phyloP scores from a whole-genome alignment of 2,888 invertebrate species.

The Erebia aethiops region DNA sequence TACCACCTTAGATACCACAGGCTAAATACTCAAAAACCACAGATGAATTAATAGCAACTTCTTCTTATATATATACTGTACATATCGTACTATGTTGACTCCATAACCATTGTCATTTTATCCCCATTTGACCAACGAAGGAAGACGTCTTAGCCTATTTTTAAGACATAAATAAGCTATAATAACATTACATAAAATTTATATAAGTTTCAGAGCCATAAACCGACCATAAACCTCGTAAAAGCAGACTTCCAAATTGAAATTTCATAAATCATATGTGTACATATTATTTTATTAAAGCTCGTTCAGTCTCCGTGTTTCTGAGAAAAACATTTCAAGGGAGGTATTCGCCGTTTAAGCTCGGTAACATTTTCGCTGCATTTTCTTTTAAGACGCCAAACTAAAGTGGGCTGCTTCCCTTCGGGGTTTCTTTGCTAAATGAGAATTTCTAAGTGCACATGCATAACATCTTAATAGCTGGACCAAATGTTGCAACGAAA shows the following conservation, averaged over 20 bases:
- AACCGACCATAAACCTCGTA: constrained; percentile 1
- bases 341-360: constrained; percentile 29
- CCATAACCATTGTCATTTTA: too few species aligned
- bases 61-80: too few species aligned
- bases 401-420: constrained; percentile 41
- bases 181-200: neutral
- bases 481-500: constrained; percentile 26
- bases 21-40: too few species aligned
- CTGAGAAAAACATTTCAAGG: constrained; percentile 20
- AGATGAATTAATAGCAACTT: too few species aligned
- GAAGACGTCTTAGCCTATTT: neutral
- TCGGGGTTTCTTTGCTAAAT: constrained; percentile 37
- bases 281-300: constrained; percentile 21
- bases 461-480: constrained; percentile 37
- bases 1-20: too few species aligned
- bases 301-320: constrained; percentile 24
- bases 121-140: neutral
- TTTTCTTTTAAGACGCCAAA: constrained; percentile 41
- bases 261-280: constrained; percentile 19
- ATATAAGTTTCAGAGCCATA: constrained; percentile 1
- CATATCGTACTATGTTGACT: too few species aligned
- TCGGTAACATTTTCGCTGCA: constrained; percentile 33
- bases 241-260: constrained; percentile 18
- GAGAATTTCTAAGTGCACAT: constrained; percentile 35
- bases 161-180: neutral